Evolutionary conservation across 2,113 vertebrate species (phyloP), one percentile per base, ranked within the genome.

Genomic region (Pseudorasbora parva): DNA sequence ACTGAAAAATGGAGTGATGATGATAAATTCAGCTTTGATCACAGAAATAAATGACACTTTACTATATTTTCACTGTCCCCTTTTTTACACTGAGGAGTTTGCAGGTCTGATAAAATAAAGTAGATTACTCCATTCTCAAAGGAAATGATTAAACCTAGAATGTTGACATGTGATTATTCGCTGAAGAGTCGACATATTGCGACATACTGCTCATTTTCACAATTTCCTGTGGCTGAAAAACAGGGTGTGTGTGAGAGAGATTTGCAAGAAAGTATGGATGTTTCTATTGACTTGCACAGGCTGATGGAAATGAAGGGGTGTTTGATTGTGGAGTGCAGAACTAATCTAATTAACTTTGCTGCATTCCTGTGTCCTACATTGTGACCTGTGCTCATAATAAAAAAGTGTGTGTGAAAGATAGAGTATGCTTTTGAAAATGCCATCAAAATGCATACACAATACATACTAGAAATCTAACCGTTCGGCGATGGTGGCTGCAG

Each of bases 341-440:
- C 47, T 86, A 83, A 83, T 83, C 49, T 74, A 81, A 83, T 80
- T 80, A 83, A 83, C 77, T 82, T 83, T 68, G 77, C 82, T 73
- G 59, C 17, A 60, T 60, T 45, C 23, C 33, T 17, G 33, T 78
- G 56, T 60, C 75, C 75, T 37, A 45, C 56, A 19, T 25, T 60
- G 56, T 78, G 75, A 78, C 49, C n/a, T 30, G 62, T 69, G 62
- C 25, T 73, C 17, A 74, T 15, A 80, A 74, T 25, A 17, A 41
- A 11, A 74, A 41, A 7, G 23, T 23, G 41, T n/a, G n/a, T 15
- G 19, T 25, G 5, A 17, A 5, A 7, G 49, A 54, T n/a, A n/a
- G 33, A 23, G 23, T 47, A 78, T 25, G n/a, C 12, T 60, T 60
- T 43, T 75, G 6, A 57, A 56, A 56, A 56, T 57, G 47, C 3